Percentiles rank a stretch among this genome's conserved stretches.
These are phyloP conservation scores for Microctonus hyperodae DNA, from an alignment of 2,888 invertebrate genomes.

Conservation along the genomic window DNA sequence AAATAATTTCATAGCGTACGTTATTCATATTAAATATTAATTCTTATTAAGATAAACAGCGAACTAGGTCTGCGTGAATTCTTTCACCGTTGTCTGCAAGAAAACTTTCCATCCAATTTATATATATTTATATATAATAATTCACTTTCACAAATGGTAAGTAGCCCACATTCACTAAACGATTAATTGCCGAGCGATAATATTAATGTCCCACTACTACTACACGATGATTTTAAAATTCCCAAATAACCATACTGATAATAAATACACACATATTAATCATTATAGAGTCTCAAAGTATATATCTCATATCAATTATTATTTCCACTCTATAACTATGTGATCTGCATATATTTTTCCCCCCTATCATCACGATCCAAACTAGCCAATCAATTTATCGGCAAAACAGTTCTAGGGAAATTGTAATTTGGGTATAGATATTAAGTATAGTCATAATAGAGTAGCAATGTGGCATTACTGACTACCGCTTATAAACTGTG, in stretches of 20 bases:
- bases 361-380: not conserved
- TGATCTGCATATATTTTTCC: not conserved
- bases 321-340: too few relatives aligned
- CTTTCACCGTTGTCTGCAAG: not conserved
- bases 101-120: not conserved
- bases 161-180: not conserved
- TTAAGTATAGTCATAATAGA: too few relatives aligned
- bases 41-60: too few relatives aligned
- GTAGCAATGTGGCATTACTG: too few relatives aligned
- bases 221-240: not conserved
- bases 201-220: not conserved
- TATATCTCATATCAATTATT: not conserved
- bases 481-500: too few relatives aligned
- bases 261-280: not conserved
- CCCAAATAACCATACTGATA: not conserved
- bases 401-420: not conserved
- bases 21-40: too few relatives aligned
- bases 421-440: not conserved
- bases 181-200: not conserved
- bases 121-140: not conserved
- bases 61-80: not conserved
- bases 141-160: not conserved
- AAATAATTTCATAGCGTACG: too few relatives aligned
- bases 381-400: not conserved
- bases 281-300: not conserved